Evolutionary conservation across 2,888 invertebrate genomes (phyloP), one percentile per base, ranked within the genome.

Genomic region (Mimas tiliae): DNA sequence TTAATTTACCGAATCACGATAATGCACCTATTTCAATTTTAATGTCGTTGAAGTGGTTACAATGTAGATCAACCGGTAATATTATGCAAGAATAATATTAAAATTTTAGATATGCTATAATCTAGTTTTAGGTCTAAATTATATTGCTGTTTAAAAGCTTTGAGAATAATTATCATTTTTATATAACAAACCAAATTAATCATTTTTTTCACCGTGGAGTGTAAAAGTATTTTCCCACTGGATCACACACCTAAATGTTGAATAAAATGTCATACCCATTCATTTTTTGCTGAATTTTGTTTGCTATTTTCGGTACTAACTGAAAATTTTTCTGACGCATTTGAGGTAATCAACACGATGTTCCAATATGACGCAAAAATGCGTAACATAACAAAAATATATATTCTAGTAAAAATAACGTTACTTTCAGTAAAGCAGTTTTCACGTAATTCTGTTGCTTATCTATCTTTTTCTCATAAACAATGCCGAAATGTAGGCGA

Each of bases 401-500:
- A 58, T 58, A 58, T 58, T 42, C 42, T 12, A 38, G 58, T 58
- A 58, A 58, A 16, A 58, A 19, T 19, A 58, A 42, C 6, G 19
- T 38, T 58, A 58, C 38, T 58, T 58, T 21, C 42, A 42, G 42
- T 58, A 19, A 58, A 4, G 21, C 12, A 33, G 42, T 19, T 16
- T 58, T 58, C 19, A 19, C 19, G 58, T 58, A 58, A 58, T 58
- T 42, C 7, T 42, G 52, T 52, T 33, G 42, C 58, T 58, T 58
- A 58, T 58, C 58, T 42, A 58, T 58, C 19, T 58, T 58, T 19
- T 38, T 19, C 38, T 12, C 42, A 42, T 58, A 58, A 58, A 58
- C 42, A 58, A 58, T 58, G 42, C 19, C 42, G 58, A 58, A 42
- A 45, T 42, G 42, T 58, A 58, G 58, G 58, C 58, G 42, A 58